Evolutionary conservation across 2,113 vertebrate species (phyloP), one percentile per base, ranked within the genome.

Genomic region (Grammomys surdaster): DNA sequence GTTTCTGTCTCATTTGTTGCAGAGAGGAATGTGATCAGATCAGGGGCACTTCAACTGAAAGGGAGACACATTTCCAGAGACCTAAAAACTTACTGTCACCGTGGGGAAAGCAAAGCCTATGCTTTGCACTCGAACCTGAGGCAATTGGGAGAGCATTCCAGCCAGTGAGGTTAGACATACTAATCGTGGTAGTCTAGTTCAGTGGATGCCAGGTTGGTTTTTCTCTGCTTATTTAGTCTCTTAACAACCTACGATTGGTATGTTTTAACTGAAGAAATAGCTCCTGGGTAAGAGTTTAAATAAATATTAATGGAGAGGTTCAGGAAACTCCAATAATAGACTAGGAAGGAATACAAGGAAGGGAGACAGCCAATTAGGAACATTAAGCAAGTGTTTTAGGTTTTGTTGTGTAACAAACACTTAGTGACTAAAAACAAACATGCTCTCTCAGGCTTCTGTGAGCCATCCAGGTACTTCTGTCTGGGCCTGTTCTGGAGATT

Each of bases 231-330:
- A 4, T 95, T 92, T 82, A 48, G 65, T 22, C 80, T 76, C 28
- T 91, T 54, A n/a, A 63, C 26, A 36, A 69, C 48, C 77, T 73
- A 82, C 1, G 40, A 22, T 63, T 7, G n/a, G 3, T 26, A 2
- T 10, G 0, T 63, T 92, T 78, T 33, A 31, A 31, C 16, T 8
- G 26, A 72, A 89, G 33, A 89, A 95, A 20, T 63, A 84, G 16
- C 86, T 78, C 13, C 40, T 76, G 65, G 91, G 17, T n/a, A 94
- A 95, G n/a, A 88, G 80, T 60, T 72, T 82, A 88, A 87, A 28
- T 91, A 76, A 95, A 78, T 24, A 84, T 72, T 63, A 92, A 91
- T 33, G 58, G 31, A 63, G 26, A 95, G 24, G 46, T 78, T 93
- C 46, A n/a, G 46, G 36, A 69, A 97, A 93, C 63, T 56, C 77